Base-by-base conservation (phyloP, 2,113 vertebrate species). In the Phoenicopterus ruber region DNA sequence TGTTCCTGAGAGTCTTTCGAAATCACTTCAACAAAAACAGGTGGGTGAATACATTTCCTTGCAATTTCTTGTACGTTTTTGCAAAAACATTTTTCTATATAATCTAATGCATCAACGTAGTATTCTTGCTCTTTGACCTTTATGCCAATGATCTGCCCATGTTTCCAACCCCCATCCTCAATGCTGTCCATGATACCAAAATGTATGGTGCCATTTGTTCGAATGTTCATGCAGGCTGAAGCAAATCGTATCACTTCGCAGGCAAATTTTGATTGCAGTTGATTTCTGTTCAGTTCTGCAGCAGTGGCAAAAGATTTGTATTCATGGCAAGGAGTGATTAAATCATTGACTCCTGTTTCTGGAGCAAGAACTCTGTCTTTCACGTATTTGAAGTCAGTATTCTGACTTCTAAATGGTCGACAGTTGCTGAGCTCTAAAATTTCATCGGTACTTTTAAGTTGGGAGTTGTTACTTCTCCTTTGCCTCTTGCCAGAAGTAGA, bases 181-280 rank as follows among this genome's bases (percentile, higher is more conserved):
- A 90, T 76, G 3, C 97, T 98, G 95, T 99, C 98, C 98, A 98
- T 97, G 65, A 99, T 93, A 40, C 98, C 99, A 88, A 99, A 99
- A 76, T 99, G 98, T 93, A 99, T 99, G 81, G 98, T 99, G 7
- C 98, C 99, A 11, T 99, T 99, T 73, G 98, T 98, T 28, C 98
- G 97, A 34, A 98, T 94, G 12, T 99, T 99, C 97, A 99, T 98
- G 92, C 98, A 99, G 29, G 98, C 98, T n/a, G 94, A 55, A 15
- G 97, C 98, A 96, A 99, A 99, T 94, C 97, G 95, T 32, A 99
- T 94, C 40, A 98, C 97, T 66, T 99, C 99, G 7, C 44, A 94
- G 76, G 98, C 97, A 97, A 99, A 98, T 78, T 99, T 99, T 10
- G 98, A 97, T 84, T 98, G 98, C 54, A 98, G 54, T 82, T 97